Conservation (phyloP, 2,113 vertebrate genomes). For the Ceuthmochares aereus region DNA sequence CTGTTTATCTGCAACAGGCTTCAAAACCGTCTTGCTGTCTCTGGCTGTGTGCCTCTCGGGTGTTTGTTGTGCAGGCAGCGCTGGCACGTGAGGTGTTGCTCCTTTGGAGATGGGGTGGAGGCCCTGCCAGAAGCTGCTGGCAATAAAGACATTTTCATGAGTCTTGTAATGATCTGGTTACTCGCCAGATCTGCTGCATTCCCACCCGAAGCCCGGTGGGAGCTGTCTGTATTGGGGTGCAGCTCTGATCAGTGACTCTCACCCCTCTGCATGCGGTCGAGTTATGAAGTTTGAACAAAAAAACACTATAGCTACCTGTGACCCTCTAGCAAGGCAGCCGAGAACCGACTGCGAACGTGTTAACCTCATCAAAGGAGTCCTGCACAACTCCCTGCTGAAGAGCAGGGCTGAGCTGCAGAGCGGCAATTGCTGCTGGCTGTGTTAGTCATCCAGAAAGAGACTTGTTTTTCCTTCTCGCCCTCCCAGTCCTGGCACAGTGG, state of each 20-base stretch:
- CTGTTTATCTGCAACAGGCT: not conserved
- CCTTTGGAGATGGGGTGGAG: not conserved
- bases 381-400: not conserved
- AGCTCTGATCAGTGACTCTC: fast-evolving
- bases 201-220: not conserved
- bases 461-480: conserved; percentile 33
- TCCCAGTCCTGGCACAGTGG: conserved; percentile 6
- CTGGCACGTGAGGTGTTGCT: not conserved
- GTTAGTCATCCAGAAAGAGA: conserved; percentile 59
- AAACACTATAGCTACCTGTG: not conserved
- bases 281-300: not conserved
- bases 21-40: not conserved
- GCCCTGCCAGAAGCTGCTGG: not conserved
- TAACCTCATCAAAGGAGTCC: conserved; percentile 25
- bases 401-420: not conserved
- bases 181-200: not conserved
- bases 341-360: not conserved
- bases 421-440: not conserved
- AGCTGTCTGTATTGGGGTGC: fast-evolving
- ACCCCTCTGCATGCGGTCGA: fast-evolving
- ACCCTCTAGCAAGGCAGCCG: not conserved
- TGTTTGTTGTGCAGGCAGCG: not conserved
- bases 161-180: not conserved
- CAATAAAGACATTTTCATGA: not conserved
- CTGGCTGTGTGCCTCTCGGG: not conserved